Evolutionary conservation across 92 coral and sea anemone genomes (phyloP), one percentile per base, ranked within the genome.

Genomic region (Phenganax marumi): DNA sequence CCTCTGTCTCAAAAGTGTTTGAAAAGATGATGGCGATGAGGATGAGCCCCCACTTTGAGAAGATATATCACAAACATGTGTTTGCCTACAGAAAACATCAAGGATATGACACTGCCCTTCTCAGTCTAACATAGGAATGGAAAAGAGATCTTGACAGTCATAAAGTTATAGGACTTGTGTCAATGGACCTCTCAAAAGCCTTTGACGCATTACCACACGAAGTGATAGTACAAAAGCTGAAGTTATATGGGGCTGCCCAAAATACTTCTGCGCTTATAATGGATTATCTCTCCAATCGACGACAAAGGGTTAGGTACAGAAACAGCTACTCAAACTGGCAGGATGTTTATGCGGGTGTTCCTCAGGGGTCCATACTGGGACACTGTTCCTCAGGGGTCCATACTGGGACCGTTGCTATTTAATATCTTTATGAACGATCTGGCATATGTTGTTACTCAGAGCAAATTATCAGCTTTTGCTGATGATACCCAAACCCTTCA

Each of bases 391-490:
- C 89, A 86, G 33, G 80, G 80, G 23, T 70, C 81, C 8, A 75
- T 75, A 46, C 77, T 87, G 7, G 82, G 87, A 14, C 84, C 81
- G 8, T 39, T 83, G 21, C 8, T 87, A 46, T 83, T 77, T 14
- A 87, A 87, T 23, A 83, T 84, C 10, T 87, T 83, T 51, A 84
- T 87, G 87, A 84, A 87, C 54, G 90, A 87, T 58, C 87, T 87
- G 16, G 55, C 71, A 25, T 71, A 83, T 24, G 75, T 70, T 23
- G 58, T 83, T 8, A 57, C 64, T 8, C 72, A 65, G 25, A 74
- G 84, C 21, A 56, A 52, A 50, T 63, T 87, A 18, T 77, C 85
- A 4, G 70, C 81, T 18, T 88, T 79, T 51, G 85, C 83, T 8
- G 88, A 88, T 60, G 87, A 84, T 24, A 84, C 80, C 6, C 90